Base-by-base conservation (phyloP, 2,113 vertebrate genomes). In the Chinchilla lanigera region DNA sequence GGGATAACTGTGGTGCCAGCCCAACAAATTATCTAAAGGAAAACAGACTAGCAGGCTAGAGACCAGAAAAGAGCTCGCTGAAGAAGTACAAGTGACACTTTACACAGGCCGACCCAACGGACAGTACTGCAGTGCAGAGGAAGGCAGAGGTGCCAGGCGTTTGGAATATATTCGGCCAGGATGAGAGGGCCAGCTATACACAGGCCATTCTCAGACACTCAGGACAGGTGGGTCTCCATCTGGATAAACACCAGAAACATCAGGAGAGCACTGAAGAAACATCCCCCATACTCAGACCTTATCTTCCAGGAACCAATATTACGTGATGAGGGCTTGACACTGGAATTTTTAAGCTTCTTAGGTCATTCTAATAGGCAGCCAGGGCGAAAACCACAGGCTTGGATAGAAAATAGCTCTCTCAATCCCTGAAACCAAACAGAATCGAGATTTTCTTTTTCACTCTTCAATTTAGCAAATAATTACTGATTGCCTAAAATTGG, bases 381-480 rank as follows among this genome's bases (percentile, higher is more conserved):
- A 65, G 13, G 30, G 16, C 28, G 17, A 61, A 94, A 92, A 67
- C 3, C 61, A 81, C 65, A 52, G 47, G 17, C 28, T 58, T 90
- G 50, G 13, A 38, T 6, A 67, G 35, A 63, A 38, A n/a, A 50
- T 19, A 30, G 7, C 35, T 86, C 75, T 93, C 24, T 50, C 24
- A 95, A 86, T n/a, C 33, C 47, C 47, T 82, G 3, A 82, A 41
- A 14, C 63, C 78, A 88, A 92, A 77, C 33, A 52, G 61, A 96
- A 77, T 54, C 35, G 54, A 30, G 67, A 8, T 19, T 19, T 47
- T 77, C 33, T 20, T 33, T 35, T 47, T 58, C 22, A 84, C 24
- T 77, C 26, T n/a, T 67, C 50, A 75, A 71, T 75, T 81, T 85
- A 86, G 35, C 13, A 93, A 89, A 89, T 61, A 92, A 94, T 52